These are phyloP conservation scores for Alosa sapidissima DNA, from an alignment of 2,797 vertebrate genomes.

Conservation along the genomic window DNA sequence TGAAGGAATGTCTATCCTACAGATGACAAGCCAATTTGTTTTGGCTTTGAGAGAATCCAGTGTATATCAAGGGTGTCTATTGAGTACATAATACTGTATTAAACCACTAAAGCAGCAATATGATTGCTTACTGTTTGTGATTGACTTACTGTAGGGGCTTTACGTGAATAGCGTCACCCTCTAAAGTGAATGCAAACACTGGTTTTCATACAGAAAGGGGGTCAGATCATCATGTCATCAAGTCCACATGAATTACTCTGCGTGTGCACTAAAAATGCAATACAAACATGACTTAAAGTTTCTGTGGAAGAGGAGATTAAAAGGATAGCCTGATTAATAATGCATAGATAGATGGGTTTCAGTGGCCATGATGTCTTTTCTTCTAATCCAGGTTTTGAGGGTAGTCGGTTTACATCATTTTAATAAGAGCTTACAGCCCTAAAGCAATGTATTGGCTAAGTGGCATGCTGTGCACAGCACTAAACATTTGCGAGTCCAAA, in stretches of 20 bases:
- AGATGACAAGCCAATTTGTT: neutral
- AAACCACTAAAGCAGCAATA: neutral
- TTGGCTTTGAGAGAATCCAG: neutral
- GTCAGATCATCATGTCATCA: neutral
- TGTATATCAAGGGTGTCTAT: neutral
- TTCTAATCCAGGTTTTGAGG: conserved; percentile 19
- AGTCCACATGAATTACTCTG: neutral
- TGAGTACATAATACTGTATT: neutral
- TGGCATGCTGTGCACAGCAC: neutral
- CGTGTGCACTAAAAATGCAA: neutral
- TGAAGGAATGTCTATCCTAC: too few relatives aligned
- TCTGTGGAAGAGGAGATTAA: neutral
- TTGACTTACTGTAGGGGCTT: neutral
- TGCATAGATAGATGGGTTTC: conserved; percentile 15
- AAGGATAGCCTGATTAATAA: conserved; percentile 18
- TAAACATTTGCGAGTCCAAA: neutral
- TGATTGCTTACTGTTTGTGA: neutral
- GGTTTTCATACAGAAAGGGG: neutral
- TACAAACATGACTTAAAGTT: neutral
- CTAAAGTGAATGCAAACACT: neutral
- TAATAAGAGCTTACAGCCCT: neutral
- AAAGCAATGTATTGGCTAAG: conserved; percentile 1
- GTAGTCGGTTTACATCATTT: conserved; percentile 3
- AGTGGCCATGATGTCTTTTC: conserved; percentile 4
- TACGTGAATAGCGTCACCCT: neutral